phyloP scores from a whole-genome alignment of 2,797 vertebrate species.

The Choloepus didactylus region DNA sequence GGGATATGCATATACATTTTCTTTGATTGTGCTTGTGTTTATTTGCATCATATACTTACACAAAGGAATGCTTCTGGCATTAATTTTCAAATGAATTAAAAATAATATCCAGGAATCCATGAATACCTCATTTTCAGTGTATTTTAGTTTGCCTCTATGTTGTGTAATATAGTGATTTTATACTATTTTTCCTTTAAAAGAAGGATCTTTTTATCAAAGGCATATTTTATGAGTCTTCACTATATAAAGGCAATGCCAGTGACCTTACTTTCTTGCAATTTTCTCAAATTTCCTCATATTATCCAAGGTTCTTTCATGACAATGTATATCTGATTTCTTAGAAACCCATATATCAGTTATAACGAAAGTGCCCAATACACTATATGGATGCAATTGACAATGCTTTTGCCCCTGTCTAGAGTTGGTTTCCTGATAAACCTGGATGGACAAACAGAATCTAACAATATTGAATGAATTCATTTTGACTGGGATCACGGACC shows the following conservation, averaged over 20 bases:
- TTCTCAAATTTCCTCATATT: neutral
- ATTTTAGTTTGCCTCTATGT: neutral
- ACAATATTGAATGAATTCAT: slow-evolving; percentile 44
- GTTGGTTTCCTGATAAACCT: neutral
- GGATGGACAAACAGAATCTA: neutral
- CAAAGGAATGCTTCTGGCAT: too few relatives aligned
- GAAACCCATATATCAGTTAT: neutral
- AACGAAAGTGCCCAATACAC: neutral
- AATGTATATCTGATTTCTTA: neutral
- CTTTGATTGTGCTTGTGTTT: too few relatives aligned
- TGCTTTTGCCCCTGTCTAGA: too few relatives aligned
- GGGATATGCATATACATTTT: neutral
- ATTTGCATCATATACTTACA: too few relatives aligned
- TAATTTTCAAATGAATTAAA: neutral
- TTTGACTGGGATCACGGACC: slow-evolving; percentile 60
- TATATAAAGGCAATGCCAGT: neutral
- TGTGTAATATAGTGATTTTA: neutral
- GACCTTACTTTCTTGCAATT: neutral
- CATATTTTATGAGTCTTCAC: neutral
- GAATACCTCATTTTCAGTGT: neutral
- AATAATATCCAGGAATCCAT: neutral
- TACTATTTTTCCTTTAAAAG: too few relatives aligned
- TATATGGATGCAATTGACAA: too few relatives aligned
- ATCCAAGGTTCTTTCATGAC: neutral
- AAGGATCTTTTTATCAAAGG: neutral